These are phyloP conservation scores for Glyphotaelius pellucidus DNA, from an alignment of 2,888 invertebrate genomes.

Conservation along the genomic window DNA sequence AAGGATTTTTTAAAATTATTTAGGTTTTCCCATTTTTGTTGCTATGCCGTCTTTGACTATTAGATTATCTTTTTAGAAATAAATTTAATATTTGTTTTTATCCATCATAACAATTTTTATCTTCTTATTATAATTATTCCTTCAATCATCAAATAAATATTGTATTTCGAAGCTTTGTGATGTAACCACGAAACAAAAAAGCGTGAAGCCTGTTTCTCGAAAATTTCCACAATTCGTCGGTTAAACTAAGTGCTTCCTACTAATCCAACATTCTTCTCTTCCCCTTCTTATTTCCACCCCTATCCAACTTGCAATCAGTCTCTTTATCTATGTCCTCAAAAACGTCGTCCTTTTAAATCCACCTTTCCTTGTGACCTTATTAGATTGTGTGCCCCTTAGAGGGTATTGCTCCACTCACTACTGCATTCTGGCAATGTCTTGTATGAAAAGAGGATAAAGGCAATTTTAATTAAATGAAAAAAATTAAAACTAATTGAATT, in stretches of 20 bases:
- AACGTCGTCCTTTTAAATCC: neutral
- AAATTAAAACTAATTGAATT: too few species aligned
- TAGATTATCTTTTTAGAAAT: too few species aligned
- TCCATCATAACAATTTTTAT: too few species aligned
- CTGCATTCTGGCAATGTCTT: neutral
- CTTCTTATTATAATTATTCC: too few species aligned
- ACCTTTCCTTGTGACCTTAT: neutral
- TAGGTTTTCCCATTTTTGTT: too few species aligned
- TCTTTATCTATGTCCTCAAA: neutral
- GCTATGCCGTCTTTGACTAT: too few species aligned
- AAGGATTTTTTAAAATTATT: too few species aligned
- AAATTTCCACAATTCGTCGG: neutral
- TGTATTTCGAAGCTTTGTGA: too few species aligned
- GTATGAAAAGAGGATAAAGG: neutral
- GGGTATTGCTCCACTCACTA: neutral
- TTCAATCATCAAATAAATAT: too few species aligned
- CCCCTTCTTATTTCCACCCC: neutral
- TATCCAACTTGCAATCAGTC: neutral
- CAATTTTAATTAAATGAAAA: neutral
- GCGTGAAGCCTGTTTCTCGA: too few species aligned
- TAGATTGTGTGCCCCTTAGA: neutral
- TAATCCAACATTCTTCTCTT: neutral
- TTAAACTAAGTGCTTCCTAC: neutral
- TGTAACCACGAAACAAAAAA: too few species aligned
- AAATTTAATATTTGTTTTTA: too few species aligned